phyloP scores from a whole-genome alignment of 2,888 invertebrate genomes.

The Erebia ligea region DNA sequence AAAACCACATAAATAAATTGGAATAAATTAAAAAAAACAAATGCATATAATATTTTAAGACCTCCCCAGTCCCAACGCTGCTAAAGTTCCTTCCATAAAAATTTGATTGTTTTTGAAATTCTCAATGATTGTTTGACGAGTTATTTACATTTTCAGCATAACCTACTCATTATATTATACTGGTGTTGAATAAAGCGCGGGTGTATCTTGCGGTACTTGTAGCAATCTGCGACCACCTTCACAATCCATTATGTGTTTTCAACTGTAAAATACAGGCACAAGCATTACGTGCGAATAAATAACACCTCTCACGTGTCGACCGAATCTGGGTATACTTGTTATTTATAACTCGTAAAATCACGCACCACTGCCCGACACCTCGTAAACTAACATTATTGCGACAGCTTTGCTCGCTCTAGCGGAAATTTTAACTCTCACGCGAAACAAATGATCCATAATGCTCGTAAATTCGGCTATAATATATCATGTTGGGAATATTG shows the following conservation, averaged over 20 bases:
- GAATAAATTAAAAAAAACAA: too few relatives aligned
- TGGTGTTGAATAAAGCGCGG: too few relatives aligned
- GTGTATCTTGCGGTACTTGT: background rate
- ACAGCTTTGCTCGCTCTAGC: slow-evolving; percentile 18
- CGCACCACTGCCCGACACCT: slow-evolving; percentile 42
- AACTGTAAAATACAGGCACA: slow-evolving; percentile 37
- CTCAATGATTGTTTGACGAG: too few relatives aligned
- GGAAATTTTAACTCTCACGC: slow-evolving; percentile 19
- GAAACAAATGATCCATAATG: slow-evolving; percentile 11
- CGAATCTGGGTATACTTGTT: slow-evolving; percentile 43
- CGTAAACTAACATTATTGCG: slow-evolving; percentile 42
- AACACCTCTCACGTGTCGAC: slow-evolving; percentile 44
- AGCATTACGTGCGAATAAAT: slow-evolving; percentile 45
- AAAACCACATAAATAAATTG: too few relatives aligned
- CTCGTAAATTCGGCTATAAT: slow-evolving; percentile 8
- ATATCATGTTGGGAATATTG: slow-evolving; percentile 3
- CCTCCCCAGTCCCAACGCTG: too few relatives aligned
- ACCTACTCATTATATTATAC: too few relatives aligned
- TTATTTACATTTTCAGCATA: too few relatives aligned
- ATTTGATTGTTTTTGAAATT: too few relatives aligned
- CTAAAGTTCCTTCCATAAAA: too few relatives aligned
- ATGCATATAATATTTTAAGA: too few relatives aligned
- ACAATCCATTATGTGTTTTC: slow-evolving; percentile 18
- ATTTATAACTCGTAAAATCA: slow-evolving; percentile 45
- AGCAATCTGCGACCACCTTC: background rate